Base-by-base conservation (phyloP, 1,140 invertebrate genomes). In the Lordiphosa clarofinis region DNA sequence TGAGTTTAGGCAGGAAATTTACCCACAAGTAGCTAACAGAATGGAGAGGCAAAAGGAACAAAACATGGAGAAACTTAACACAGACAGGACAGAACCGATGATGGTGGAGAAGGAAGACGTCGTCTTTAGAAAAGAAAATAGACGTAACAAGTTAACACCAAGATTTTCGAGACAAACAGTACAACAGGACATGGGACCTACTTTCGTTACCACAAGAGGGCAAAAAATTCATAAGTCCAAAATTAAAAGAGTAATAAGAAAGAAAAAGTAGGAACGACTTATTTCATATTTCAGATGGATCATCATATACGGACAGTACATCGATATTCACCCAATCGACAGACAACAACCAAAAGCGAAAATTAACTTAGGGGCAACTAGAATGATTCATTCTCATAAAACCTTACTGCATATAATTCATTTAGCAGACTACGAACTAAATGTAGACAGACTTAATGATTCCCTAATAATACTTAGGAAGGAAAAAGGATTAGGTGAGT, bases 111-210 rank as follows among this genome's bases (percentile, higher is more conserved):
- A 40, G n/a, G 11, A 24, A 19, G 38, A 43, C 9, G 4, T 31
- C 9, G 9, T 52, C 8, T 31, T 38, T 42, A 53, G 50, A 7
- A 53, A 53, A 2, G 15, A 15, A 15, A 15, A 15, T 15, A 21
- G 50, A 53, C 7, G 6, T 4, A 43, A n/a, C 19, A 43, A 43
- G 12, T 10, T 43, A 3, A 43, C 40, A 19, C 11, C 43, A 4
- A 46, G 43, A 46, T 46, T 46, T n/a, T 24, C 43, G 11, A 46
- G 11, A 10, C 43, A 46, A 2, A 19, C 11, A 33, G 43, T 46
- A 46, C n/a, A 33, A 12, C 10, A 13, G 42, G 38, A 40, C 21
- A 35, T 33, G 11, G 19, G 38, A 9, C 19, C n/a, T 24, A 46
- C 43, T 6, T n/a, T 56, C 44, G 44, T 56, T 31, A 9, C 13